phyloP scores from a whole-genome alignment of 2,797 vertebrate species.

The Pristis pectinata region DNA sequence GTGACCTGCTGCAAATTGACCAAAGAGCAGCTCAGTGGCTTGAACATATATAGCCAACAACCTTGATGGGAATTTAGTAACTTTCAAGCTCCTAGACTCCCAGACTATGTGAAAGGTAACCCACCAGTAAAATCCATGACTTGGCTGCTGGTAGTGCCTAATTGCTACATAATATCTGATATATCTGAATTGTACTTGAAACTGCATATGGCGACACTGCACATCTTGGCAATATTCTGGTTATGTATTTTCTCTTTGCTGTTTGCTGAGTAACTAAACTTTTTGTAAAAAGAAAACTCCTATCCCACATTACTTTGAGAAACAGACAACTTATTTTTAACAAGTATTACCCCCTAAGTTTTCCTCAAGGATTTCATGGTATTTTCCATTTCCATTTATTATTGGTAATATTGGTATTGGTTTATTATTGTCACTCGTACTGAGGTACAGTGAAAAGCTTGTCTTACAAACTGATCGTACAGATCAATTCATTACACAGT shows the following conservation, averaged over 20 bases:
- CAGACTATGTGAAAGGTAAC: background rate
- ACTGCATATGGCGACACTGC: background rate
- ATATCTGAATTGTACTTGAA: background rate
- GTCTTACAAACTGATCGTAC: too few relatives aligned
- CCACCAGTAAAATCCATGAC: background rate
- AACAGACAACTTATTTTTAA: background rate
- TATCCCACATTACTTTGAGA: background rate
- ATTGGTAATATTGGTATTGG: too few relatives aligned
- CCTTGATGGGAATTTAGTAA: background rate
- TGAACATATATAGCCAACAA: too few relatives aligned
- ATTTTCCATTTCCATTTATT: conserved; percentile 6
- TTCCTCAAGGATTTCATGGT: background rate
- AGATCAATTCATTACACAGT: too few relatives aligned
- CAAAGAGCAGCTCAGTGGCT: background rate
- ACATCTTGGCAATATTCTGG: background rate
- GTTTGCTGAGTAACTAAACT: background rate
- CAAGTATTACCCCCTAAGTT: background rate
- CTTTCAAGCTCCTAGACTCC: background rate
- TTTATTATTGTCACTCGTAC: too few relatives aligned
- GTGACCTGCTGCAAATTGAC: background rate
- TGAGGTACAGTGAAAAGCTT: too few relatives aligned
- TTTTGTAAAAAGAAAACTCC: background rate
- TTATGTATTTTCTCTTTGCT: background rate
- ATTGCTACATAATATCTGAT: background rate
- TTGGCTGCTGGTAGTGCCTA: background rate